These are phyloP conservation scores for Potorous gilbertii DNA, from an alignment of 2,797 vertebrate species.

Conservation along the genomic window DNA sequence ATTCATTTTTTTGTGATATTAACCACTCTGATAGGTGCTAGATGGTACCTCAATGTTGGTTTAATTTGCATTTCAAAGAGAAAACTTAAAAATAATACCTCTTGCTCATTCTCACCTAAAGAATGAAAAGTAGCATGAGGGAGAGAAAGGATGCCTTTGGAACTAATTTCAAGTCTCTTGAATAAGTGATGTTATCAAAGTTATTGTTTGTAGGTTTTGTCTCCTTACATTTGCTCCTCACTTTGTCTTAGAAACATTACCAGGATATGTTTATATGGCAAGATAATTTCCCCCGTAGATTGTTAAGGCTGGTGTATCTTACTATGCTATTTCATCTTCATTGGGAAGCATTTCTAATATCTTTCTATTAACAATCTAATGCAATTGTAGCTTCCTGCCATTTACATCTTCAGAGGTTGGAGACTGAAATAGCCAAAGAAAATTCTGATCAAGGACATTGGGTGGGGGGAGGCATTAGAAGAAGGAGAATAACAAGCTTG, in stretches of 20 bases:
- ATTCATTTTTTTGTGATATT: no score
- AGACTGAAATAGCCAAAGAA: slow-evolving; percentile 1
- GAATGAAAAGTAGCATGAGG: not conserved
- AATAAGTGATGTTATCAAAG: not conserved
- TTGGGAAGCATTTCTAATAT: not conserved
- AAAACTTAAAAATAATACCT: slow-evolving; percentile 22
- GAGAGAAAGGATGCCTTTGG: not conserved
- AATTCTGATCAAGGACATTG: not conserved
- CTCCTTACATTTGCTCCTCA: not conserved
- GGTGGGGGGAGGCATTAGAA: not conserved
- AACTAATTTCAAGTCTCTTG: not conserved
- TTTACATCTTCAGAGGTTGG: slow-evolving; percentile 44
- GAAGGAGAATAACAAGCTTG: slow-evolving; percentile 35
- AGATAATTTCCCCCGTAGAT: slow-evolving; percentile 14
- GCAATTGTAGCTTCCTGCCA: slow-evolving; percentile 37
- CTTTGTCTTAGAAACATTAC: slow-evolving; percentile 13
- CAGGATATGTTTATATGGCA: not conserved
- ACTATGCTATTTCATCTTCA: slow-evolving; percentile 44
- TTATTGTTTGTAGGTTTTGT: not conserved
- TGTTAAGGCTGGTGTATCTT: slow-evolving; percentile 2
- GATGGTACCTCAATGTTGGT: no score
- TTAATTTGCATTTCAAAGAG: no score
- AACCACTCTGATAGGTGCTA: no score
- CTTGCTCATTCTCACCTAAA: not conserved
- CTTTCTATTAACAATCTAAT: slow-evolving; percentile 55